Base-by-base conservation (phyloP, 1,140 invertebrate genomes). In the Macrobrachium rosenbergii region DNA sequence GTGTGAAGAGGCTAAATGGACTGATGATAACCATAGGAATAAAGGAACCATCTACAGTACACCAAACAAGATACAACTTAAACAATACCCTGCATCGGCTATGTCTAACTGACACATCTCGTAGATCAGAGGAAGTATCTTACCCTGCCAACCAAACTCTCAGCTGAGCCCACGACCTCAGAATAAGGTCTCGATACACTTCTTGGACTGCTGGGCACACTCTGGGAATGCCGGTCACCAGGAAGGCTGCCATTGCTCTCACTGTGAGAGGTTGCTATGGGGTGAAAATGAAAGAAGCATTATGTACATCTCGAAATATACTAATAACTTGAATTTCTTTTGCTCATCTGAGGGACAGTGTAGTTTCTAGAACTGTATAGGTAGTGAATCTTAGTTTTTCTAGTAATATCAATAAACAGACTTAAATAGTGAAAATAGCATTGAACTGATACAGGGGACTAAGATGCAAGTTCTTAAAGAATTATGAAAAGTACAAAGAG, bases 111-210 rank as follows among this genome's bases (percentile, higher is more conserved):
- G 23, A 43, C 11, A 43, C 11, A 69, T 21, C 17, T 37, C 37
- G n/a, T 28, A 14, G 19, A 43, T 60, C 17, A 37, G 28, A 37
- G 28, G 1, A 37, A 37, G 28, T 2, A 58, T 83, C 93, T 93
- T 92, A 98, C 97, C 93, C 97, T 95, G 89, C 96, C 96, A 84
- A 99, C 97, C 82, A 99, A 93, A 92, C 96, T 98, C 92, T 99
- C 97, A 58, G 97, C 98, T 90, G 97, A 97, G 63, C 97, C 97
- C 90, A 97, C 94, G 62, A 97, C 96, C 91, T 96, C 96, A 90
- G 95, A 82, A 58, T 84, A 88, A 58, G 82, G 87, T 94, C 94
- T 45, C 96, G 96, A 82, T 14, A 86, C 83, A 60, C 88, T 92
- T 96, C 96, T 78, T 95, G 96, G 88, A 96, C 93, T 88, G 96